Base-by-base conservation (phyloP, 2,888 invertebrate species). In the Holacanthella duospinosa region DNA sequence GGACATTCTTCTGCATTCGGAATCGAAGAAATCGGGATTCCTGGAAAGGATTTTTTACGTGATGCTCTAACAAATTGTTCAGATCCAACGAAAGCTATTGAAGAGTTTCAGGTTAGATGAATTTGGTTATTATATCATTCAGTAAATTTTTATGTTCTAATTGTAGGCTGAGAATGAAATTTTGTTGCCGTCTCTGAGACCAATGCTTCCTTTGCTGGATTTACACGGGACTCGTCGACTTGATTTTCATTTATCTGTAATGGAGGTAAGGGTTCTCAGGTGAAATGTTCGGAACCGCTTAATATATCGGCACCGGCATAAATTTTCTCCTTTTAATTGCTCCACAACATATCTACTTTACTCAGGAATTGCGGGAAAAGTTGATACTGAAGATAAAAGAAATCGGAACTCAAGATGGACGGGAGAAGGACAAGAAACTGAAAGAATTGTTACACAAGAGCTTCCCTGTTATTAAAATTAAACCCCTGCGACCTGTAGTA, bases 31-130 rank as follows among this genome's bases (percentile, higher is more conserved):
- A 85, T 91, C 1, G 91, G 90, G 19, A 88, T 93, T 66, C 88
- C 91, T 0, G 93, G 92, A 0, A 88, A 90, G 75, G 83, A 85
- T n/a, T 88, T 84, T 76, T 81, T 93, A n/a, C 80, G 87, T 59
- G 93, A 95, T 78, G 89, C 94, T 16, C 81, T 96, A 21, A 94
- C 94, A 19, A 94, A 92, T 75, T 95, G 95, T 76, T 92, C 93
- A 0, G 95, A 97, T 80, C 96, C 96, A 16, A 77, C 96, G 44
- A 93, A 93, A 80, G 95, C 96, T n/a, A 97, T 97, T 68, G 94
- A 95, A 81, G 94, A 95, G 78, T 97, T 97, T 81, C 94, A 96
- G 81, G 86, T 85, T 77, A 73, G 61, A 61, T 55, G n/a, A 9
- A 48, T 21, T n/a, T 25, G n/a, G 12, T 26, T 3, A 55, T 55